phyloP scores from a whole-genome alignment of 2,888 invertebrate genomes.

The Amphipyra berbera region DNA sequence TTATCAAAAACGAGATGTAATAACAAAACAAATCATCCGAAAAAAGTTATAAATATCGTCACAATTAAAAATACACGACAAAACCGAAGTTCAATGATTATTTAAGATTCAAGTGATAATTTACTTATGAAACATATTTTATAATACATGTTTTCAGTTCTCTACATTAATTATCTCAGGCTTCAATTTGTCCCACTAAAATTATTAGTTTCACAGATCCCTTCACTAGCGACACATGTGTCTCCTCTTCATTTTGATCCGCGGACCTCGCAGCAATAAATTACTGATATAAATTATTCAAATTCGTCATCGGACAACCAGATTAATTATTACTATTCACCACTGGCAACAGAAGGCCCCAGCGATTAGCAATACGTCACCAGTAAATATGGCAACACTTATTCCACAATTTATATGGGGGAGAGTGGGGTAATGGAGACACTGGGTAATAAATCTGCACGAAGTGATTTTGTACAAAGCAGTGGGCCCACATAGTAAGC shows the following conservation, averaged over 20 bases:
- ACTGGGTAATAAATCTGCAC: constrained; percentile 85
- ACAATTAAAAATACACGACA: too few species aligned
- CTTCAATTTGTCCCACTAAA: constrained; percentile 34
- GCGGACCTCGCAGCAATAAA: constrained; percentile 78
- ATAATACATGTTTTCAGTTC: not conserved
- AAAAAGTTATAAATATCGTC: too few species aligned
- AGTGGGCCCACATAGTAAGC: constrained; percentile 86
- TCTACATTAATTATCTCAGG: constrained; percentile 29
- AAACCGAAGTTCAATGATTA: too few species aligned
- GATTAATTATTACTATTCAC: constrained; percentile 87
- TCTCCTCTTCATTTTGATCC: constrained; percentile 67
- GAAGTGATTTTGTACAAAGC: constrained; percentile 89
- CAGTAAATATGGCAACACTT: constrained; percentile 89
- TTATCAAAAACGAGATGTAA: too few species aligned
- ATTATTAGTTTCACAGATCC: constrained; percentile 54
- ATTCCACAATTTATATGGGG: constrained; percentile 87
- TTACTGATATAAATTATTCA: constrained; percentile 85
- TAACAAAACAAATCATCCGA: too few species aligned
- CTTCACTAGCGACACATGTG: constrained; percentile 67
- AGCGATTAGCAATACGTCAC: constrained; percentile 88
- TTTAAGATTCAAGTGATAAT: too few species aligned
- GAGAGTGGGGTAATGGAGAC: constrained; percentile 84
- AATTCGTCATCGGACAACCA: constrained; percentile 82
- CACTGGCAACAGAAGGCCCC: constrained; percentile 83
- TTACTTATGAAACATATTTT: too few species aligned